Evolutionary conservation across 2,797 vertebrate species (phyloP), one percentile per base, ranked within the genome.

Genomic region (Cryptoprocta ferox): DNA sequence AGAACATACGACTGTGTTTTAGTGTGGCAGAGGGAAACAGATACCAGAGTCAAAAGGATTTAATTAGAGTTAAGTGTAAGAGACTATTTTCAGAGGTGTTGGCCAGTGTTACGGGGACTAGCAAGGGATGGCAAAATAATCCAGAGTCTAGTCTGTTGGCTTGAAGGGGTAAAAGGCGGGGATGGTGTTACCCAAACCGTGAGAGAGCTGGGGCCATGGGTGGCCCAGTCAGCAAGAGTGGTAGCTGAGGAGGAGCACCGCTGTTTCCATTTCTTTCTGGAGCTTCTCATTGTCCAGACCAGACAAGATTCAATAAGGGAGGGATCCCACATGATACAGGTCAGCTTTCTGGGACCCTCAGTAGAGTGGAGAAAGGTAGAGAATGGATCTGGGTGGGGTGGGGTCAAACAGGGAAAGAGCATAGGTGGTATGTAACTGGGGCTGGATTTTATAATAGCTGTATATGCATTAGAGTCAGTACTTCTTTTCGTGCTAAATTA

Each of bases 1-100:
- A 96, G 87, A 82, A 96, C 92, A 42, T 59, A 71, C 65, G 66
- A 56, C 16, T 76, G 3, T n/a, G n/a, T 50, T 42, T 96, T 45
- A 48, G 48, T 50, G 59, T 93, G 50, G 8, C 45, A 24, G 37
- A 35, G 88, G 61, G 15, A 48, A 48, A 88, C 63, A 80, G 61
- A 73, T 66, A 32, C 26, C 37, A 81, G 0, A 24, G 28, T 70
- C 66, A 28, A 68, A 68, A 70, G 50, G 26, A 30, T 88, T 93
- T 73, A 42, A 63, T 35, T 70, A 61, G 83, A 90, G 48, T 78
- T 78, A 39, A 65, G 56, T 32, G 5, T 45, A 39, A n/a, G 6
- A 7, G 37, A 53, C 65, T 75, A 11, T 56, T 81, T 87, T 86
- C n/a, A 80, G 70, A 83, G n/a, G 8, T 80, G 5, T 42, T 45